Evolutionary conservation across 2,888 invertebrate species (phyloP).

Genomic region (Limulus polyphemus): DNA sequence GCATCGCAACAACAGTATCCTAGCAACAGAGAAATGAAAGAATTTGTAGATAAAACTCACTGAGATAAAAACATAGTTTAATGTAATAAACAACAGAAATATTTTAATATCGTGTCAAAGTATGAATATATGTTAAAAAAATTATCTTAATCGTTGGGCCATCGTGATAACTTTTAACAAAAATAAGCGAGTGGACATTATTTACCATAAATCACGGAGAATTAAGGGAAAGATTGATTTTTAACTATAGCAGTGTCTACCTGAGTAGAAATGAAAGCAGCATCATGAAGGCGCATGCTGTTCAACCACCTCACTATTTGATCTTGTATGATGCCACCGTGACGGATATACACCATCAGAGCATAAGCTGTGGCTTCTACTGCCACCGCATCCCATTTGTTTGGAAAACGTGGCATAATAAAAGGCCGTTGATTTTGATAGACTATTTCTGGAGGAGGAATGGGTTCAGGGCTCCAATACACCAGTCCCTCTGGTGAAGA

Average conservation of each 20-base stretch:
- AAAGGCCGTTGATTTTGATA: constrained; percentile 39
- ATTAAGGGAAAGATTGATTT: no score
- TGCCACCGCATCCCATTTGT: constrained; percentile 41
- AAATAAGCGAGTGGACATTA: no score
- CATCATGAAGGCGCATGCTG: constrained; percentile 37
- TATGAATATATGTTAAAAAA: no score
- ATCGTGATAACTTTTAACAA: no score
- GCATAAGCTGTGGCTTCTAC: constrained; percentile 46
- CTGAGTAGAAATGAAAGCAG: constrained; percentile 38
- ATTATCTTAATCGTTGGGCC: no score
- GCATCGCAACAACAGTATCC: constrained; percentile 43
- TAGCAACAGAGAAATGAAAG: constrained; percentile 19
- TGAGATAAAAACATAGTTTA: no score
- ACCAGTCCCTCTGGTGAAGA: constrained; percentile 35
- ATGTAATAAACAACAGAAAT: background rate
- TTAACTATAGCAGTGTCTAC: constrained; percentile 32
- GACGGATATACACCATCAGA: constrained; percentile 39
- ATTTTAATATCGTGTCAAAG: background rate
- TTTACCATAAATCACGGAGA: no score
- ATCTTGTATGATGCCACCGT: constrained; percentile 38
- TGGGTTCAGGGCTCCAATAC: constrained; percentile 37
- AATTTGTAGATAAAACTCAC: no score
- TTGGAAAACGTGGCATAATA: constrained; percentile 37
- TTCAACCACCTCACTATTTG: constrained; percentile 39
- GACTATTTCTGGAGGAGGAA: constrained; percentile 27